Evolutionary conservation across 1,140 invertebrate genomes (phyloP).

Genomic region (Rhopalosiphum maidis): DNA sequence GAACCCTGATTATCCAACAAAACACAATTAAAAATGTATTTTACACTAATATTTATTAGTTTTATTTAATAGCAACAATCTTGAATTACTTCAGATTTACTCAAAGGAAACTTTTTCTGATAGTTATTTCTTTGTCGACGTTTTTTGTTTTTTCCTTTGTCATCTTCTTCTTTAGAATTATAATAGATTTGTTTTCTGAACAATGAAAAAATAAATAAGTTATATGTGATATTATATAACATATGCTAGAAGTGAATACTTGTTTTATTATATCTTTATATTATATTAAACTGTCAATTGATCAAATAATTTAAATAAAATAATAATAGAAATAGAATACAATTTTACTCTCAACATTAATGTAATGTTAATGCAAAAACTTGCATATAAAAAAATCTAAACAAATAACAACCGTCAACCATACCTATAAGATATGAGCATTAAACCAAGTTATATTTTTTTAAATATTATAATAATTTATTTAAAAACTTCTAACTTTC

Average conservation of each 20-base stretch:
- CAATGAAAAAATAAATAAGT: not conserved
- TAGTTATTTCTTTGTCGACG: not conserved
- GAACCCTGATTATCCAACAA: not conserved
- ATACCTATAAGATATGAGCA: not conserved
- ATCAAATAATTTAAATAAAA: not conserved
- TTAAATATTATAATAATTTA: not conserved
- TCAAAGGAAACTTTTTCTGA: not conserved
- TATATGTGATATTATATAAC: not conserved
- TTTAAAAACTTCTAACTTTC: not conserved
- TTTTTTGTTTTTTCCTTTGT: not conserved
- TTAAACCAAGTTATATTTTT: not conserved
- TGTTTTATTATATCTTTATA: not conserved
- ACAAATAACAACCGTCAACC: not conserved
- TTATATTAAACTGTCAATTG: not conserved
- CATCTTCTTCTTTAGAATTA: not conserved
- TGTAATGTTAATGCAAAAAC: not conserved
- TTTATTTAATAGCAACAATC: not conserved
- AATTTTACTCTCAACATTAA: not conserved
- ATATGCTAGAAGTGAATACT: not conserved
- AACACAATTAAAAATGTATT: not conserved
- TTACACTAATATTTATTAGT: not conserved
- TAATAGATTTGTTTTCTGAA: not conserved
- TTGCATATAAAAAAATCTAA: not conserved
- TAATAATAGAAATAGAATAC: not conserved
- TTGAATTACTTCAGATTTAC: not conserved